These are phyloP conservation scores for Cavia aperea DNA, from an alignment of 2,113 vertebrate genomes.

Conservation along the genomic window DNA sequence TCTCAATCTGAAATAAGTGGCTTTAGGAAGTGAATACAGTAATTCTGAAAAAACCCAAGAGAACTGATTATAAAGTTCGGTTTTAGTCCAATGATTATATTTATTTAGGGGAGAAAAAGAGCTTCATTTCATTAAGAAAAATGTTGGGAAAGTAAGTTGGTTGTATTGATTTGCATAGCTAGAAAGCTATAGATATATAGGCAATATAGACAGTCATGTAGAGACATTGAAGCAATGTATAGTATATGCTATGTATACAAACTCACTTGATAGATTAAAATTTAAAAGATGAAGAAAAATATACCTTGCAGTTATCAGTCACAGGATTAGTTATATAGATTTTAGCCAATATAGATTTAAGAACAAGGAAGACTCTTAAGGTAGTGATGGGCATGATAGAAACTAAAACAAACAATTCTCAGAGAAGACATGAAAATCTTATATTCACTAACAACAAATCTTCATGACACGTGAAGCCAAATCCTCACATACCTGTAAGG, in stretches of 20 bases:
- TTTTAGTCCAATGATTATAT: not conserved
- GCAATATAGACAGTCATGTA: not conserved
- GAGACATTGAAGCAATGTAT: not conserved
- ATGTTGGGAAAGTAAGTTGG: not conserved
- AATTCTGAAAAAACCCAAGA: slow-evolving; percentile 4
- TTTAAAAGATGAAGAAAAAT: not conserved
- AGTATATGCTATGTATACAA: not conserved
- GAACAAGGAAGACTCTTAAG: not conserved
- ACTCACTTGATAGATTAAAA: not conserved
- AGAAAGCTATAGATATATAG: not conserved
- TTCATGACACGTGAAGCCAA: slow-evolving; percentile 9
- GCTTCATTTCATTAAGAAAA: not conserved
- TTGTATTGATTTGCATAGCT: not conserved
- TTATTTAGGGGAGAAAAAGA: not conserved
- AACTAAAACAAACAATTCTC: not conserved
- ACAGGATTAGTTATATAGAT: not conserved
- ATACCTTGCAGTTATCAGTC: not conserved
- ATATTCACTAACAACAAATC: not conserved
- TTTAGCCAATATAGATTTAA: slow-evolving; percentile 19
- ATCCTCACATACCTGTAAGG: not conserved
- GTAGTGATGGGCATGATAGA: not conserved
- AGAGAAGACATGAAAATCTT: not conserved
- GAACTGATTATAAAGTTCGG: not conserved
- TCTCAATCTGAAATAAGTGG: not conserved
- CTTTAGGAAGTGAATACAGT: not conserved